Percentiles rank a stretch among this genome's conserved stretches.
Evolutionary conservation across 2,888 invertebrate genomes (phyloP).

Genomic region (Cephus runcator): DNA sequence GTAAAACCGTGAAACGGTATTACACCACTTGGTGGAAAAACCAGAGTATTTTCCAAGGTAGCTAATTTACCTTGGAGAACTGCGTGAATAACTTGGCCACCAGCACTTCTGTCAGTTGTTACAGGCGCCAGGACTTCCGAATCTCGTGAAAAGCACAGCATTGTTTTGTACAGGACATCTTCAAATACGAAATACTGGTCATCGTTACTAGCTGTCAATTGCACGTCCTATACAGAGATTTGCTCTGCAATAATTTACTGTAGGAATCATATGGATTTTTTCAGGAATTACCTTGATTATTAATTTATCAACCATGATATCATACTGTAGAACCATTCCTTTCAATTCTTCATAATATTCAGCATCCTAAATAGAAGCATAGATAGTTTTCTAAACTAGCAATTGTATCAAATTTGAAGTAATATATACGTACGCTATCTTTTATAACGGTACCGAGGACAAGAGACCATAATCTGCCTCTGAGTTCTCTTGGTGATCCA

Average conservation of each 20-base stretch:
- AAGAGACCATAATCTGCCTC: conserved; percentile 87
- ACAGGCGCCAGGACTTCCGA: conserved; percentile 81
- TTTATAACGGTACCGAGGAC: conserved; percentile 85
- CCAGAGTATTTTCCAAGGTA: conserved; percentile 75
- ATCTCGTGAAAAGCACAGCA: conserved; percentile 93
- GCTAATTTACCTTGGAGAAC: conserved; percentile 79
- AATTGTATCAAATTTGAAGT: background rate
- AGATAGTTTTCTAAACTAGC: background rate
- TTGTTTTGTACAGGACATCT: conserved; percentile 92
- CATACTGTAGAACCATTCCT: conserved; percentile 84
- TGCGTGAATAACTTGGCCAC: conserved; percentile 76
- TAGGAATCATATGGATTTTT: background rate
- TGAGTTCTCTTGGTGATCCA: conserved; percentile 82
- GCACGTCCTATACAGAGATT: conserved; percentile 77
- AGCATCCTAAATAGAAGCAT: conserved; percentile 70
- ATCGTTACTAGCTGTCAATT: conserved; percentile 95
- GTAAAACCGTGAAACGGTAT: conserved; percentile 98
- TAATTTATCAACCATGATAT: conserved; percentile 92
- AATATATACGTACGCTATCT: conserved; percentile 68
- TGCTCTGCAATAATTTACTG: background rate
- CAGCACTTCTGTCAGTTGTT: conserved; percentile 67
- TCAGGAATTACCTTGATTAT: conserved; percentile 79
- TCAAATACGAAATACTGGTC: conserved; percentile 99
- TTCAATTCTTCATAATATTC: conserved; percentile 85
- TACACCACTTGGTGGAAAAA: conserved; percentile 93